phyloP scores from a whole-genome alignment of 2,888 invertebrate genomes.

The Ariolimax columbianus region DNA sequence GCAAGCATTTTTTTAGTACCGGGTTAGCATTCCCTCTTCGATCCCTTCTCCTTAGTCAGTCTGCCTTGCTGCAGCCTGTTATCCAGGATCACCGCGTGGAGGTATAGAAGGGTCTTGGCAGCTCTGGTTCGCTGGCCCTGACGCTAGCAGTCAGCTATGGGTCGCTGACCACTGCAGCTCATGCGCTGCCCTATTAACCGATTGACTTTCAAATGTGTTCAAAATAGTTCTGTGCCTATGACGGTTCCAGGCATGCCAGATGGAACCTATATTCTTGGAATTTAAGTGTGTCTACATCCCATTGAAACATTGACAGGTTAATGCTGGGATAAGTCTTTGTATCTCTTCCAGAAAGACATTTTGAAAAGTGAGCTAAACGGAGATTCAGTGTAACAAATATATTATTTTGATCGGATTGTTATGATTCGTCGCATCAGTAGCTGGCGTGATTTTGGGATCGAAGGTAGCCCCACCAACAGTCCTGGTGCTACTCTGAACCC shows the following conservation, averaged over 20 bases:
- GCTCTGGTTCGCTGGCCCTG: too few species aligned
- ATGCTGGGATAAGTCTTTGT: background rate
- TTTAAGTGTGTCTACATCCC: background rate
- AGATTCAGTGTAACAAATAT: background rate
- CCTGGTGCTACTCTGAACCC: conserved; percentile 50
- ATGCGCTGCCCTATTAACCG: too few species aligned
- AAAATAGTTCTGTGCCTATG: background rate
- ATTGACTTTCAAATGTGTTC: too few species aligned
- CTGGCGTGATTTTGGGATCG: conserved; percentile 52
- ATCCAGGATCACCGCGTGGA: too few species aligned
- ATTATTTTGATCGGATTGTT: background rate
- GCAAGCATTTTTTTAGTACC: too few species aligned
- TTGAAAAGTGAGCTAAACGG: background rate
- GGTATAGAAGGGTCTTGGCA: too few species aligned
- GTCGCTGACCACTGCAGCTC: too few species aligned
- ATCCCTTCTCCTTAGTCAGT: too few species aligned
- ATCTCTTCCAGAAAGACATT: background rate
- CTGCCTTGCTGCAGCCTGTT: too few species aligned
- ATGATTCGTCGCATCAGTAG: conserved; percentile 56
- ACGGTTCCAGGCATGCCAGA: background rate
- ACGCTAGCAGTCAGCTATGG: too few species aligned
- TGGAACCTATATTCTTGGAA: background rate
- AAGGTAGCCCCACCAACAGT: conserved; percentile 29
- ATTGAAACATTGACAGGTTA: background rate
- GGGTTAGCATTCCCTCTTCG: too few species aligned